phyloP scores from a whole-genome alignment of 2,797 vertebrate genomes.

The Nyctibius grandis region DNA sequence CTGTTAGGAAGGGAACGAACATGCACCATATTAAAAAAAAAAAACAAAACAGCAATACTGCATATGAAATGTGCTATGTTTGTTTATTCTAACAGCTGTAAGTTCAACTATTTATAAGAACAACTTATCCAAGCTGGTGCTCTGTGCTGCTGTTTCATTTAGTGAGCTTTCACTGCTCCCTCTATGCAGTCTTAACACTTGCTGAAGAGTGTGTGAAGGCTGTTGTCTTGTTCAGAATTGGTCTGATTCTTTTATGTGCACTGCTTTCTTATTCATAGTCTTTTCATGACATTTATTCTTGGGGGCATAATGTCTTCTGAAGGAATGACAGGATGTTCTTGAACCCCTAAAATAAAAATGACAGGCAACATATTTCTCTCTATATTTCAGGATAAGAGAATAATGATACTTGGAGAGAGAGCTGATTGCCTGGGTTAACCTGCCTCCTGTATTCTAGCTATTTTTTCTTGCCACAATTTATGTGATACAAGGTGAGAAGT shows the following conservation, averaged over 20 bases:
- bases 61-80: neutral
- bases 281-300: neutral
- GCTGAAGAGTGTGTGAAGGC: neutral
- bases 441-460: neutral
- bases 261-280: neutral
- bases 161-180: neutral
- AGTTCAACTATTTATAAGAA: conserved; percentile 8
- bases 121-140: neutral
- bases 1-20: neutral
- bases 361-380: neutral
- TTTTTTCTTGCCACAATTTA: neutral
- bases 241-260: neutral
- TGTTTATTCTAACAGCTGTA: neutral
- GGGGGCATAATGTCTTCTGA: neutral
- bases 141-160: neutral
- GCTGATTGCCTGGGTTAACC: neutral
- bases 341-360: conserved; percentile 29
- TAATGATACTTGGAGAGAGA: neutral
- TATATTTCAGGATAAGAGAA: neutral
- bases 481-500: neutral
- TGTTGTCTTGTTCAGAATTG: neutral
- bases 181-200: neutral
- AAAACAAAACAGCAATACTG: neutral
- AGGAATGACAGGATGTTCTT: neutral
- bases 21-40: neutral